phyloP scores from a whole-genome alignment of 2,797 vertebrate genomes.

The Mus spretus region DNA sequence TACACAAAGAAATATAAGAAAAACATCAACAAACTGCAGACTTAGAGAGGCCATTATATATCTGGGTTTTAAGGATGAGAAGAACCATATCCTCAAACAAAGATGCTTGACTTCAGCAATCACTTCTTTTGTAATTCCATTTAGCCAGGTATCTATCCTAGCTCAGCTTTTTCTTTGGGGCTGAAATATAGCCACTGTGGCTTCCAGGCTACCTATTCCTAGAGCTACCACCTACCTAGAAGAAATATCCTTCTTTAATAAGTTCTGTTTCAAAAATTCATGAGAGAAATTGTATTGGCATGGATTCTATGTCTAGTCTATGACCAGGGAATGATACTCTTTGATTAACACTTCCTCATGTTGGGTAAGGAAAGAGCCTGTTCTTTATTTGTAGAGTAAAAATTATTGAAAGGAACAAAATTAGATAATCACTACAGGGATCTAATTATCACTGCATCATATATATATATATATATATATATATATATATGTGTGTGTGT shows the following conservation, averaged over 20 bases:
- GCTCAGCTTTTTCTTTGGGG: neutral
- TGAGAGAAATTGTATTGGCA: neutral
- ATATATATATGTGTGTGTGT: no score
- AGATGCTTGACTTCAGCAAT: neutral
- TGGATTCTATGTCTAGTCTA: neutral
- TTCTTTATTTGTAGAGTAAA: slow-evolving; percentile 14
- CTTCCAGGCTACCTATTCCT: neutral
- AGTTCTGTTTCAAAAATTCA: slow-evolving; percentile 30
- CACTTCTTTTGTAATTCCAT: neutral
- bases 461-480: neutral
- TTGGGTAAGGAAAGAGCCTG: neutral
- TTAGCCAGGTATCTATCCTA: neutral
- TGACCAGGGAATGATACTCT: neutral
- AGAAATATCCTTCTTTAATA: neutral
- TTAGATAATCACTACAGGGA: neutral
- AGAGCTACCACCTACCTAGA: neutral
- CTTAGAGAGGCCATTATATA: neutral
- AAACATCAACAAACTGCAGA: neutral
- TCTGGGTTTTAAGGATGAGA: neutral
- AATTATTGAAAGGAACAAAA: slow-evolving; percentile 20
- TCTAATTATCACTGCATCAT: neutral
- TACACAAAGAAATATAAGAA: slow-evolving; percentile 19
- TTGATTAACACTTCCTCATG: neutral
- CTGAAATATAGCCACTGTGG: neutral
- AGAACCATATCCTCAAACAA: neutral